phyloP scores from a whole-genome alignment of 2,888 invertebrate species.

The Brachycybe producta region DNA sequence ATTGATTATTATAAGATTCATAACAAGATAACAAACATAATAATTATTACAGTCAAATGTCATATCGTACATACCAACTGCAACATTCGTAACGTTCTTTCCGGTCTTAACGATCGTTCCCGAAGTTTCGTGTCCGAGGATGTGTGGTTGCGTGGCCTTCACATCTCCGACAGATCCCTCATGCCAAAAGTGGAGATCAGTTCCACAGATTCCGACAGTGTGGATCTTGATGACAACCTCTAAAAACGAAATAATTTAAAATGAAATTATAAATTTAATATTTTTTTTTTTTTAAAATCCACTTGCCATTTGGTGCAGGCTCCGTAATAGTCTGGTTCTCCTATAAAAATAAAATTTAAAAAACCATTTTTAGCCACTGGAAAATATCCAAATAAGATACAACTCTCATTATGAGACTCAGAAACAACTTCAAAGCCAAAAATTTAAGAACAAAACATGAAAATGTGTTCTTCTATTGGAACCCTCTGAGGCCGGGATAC shows the following conservation, averaged over 20 bases:
- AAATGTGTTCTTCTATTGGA: no score
- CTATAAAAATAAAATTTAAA: conserved; percentile 9
- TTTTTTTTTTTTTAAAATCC: neutral
- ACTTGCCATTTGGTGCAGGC: conserved; percentile 3
- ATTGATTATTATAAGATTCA: conserved; percentile 3
- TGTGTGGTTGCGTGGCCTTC: conserved; percentile 36
- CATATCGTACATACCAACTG: conserved; percentile 32
- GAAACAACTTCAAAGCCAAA: no score
- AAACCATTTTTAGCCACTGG: no score
- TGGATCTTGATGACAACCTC: conserved; percentile 35
- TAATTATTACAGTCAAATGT: no score
- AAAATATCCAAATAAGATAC: no score
- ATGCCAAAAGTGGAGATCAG: conserved; percentile 40
- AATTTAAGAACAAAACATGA: no score
- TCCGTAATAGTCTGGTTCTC: conserved; percentile 12
- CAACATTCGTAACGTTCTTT: conserved; percentile 33
- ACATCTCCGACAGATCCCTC: conserved; percentile 35
- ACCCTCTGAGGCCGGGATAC: no score
- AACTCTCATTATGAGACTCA: no score
- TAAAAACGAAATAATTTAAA: conserved; percentile 22
- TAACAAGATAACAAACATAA: no score
- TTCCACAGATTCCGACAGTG: conserved; percentile 41
- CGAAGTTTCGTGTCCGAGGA: conserved; percentile 40
- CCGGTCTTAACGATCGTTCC: conserved; percentile 34
- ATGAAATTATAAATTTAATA: no score